A percentile compares a stretch with the other conserved stretches of the same genome.
Conservation (phyloP, 2,888 invertebrate species). For the Macropis europaea region DNA sequence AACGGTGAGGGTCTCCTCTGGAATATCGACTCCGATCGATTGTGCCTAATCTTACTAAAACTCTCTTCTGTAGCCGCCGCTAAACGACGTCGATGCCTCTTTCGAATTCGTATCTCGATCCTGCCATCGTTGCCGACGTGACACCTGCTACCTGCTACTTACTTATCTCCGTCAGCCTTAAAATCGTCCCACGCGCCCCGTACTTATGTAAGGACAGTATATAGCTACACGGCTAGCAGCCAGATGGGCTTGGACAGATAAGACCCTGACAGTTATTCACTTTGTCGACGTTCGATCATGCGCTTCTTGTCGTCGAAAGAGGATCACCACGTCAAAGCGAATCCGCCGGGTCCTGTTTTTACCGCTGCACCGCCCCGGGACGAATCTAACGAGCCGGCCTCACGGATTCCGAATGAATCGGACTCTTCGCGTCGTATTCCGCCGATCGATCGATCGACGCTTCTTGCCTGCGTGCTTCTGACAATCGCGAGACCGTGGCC, state of each 20-base stretch:
- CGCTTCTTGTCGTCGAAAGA: conserved; percentile 37
- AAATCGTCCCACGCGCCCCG: conserved; percentile 55
- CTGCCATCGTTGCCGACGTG: conserved; percentile 59
- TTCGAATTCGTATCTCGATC: conserved; percentile 60
- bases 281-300: conserved; percentile 49
- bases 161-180: conserved; percentile 60
- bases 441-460: conserved; percentile 13
- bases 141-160: conserved; percentile 74
- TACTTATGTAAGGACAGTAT: conserved; percentile 18
- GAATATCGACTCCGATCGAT: conserved; percentile 59
- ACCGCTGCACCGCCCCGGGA: conserved; percentile 1
- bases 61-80: conserved; percentile 38
- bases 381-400: conserved; percentile 34
- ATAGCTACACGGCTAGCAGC: conserved; percentile 4
- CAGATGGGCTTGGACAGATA: conserved; percentile 50
- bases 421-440: conserved; percentile 19
- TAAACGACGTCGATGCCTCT: conserved; percentile 64
- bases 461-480: conserved; percentile 1
- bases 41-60: conserved; percentile 65
- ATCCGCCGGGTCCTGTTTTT: conserved; percentile 21
- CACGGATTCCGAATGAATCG: conserved; percentile 1
- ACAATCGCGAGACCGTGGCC: conserved; percentile 16
- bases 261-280: conserved; percentile 51
- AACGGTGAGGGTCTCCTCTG: conserved; percentile 2
- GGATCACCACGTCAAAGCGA: conserved; percentile 39